Evolutionary conservation across 2,113 vertebrate species (phyloP), one percentile per base, ranked within the genome.

Genomic region (Aepyceros melampus): DNA sequence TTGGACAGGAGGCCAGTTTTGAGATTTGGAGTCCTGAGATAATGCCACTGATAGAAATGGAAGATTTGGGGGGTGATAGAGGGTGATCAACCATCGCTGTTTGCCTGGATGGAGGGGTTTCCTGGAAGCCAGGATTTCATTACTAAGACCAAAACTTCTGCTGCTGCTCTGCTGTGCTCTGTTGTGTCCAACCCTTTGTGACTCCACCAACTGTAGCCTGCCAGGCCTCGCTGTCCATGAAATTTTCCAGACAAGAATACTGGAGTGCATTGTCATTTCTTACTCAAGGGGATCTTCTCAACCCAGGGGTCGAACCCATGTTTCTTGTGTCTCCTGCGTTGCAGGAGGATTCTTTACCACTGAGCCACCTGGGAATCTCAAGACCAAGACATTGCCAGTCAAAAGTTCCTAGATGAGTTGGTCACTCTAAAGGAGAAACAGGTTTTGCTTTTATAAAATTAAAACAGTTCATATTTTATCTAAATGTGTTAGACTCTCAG

Each of bases 391-490:
- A 8, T 17, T 33, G 11, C 19, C 45, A 7, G 40, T 95, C 79
- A 79, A 56, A 94, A 81, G 36, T 71, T 51, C 47, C 53, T 27
- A 58, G 29, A 13, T 55, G 13, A 89, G 14, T 81, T 45, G 47
- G 27, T 94, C 43, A 84, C 8, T 2, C 1, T 11, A 13, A 23
- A 89, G 19, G 2, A 84, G 60, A 95, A 84, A 60, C 21, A 83
- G 19, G 21, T 43, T 94, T 93, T 81, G 33, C 31, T 95, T 78
- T 78, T 79, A 43, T 33, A 29, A 82, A 83, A 89, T 31, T 51
- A 45, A 88, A 82, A 60, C 88, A 67, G 64, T 31, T 81, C 49
- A 21, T 53, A 86, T 43, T 93, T 89, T 62, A 88, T 76, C 82
- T 93, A 76, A 84, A 60, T 40, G 36, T 74, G 11, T 74, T 74